Base-by-base conservation (phyloP, 2,888 invertebrate species). In the Ornithoptera priamus region DNA sequence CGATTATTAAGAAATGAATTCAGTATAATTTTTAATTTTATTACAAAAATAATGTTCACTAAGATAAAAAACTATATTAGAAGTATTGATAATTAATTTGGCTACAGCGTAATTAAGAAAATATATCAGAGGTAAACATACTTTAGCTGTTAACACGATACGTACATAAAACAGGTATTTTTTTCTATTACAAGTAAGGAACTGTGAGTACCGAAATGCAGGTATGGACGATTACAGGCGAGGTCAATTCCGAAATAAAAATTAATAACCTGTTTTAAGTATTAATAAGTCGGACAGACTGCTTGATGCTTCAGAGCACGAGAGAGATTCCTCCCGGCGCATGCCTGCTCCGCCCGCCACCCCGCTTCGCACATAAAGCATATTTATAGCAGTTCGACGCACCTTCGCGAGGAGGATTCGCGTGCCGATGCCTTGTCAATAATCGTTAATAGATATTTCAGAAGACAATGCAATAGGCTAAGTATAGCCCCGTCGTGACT, bases 371-470 rank as follows among this genome's bases (percentile, higher is more conserved):
- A 85, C 85, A 88, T 89, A 84, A 88, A 88, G 81, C 89, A 90
- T 92, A 91, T 90, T 90, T 85, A 91, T 92, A 92, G 89, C 85
- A 88, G 90, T 92, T 88, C 90, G 89, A 85, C 90, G 92, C 90
- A 91, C 89, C 90, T 91, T 88, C 85, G 86, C 85, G 82, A 82
- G 84, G 82, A 87, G 88, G 86, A 91, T 87, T 90, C 84, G 91
- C 92, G 85, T 91, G 88, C 92, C 91, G 90, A 91, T 92, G 89
- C 89, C 90, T 89, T 91, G 92, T 92, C 92, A 92, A 92, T 92
- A 92, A 92, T 92, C 88, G 87, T 89, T 92, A 92, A 92, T 92
- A 92, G 92, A 92, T 89, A 91, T 92, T 90, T 91, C 88, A 92
- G 92, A 92, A 90, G 90, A 92, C 92, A 92, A 92, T 92, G 90